These are phyloP conservation scores for Mesocricetus auratus DNA, from an alignment of 2,113 vertebrate genomes.

Conservation along the genomic window DNA sequence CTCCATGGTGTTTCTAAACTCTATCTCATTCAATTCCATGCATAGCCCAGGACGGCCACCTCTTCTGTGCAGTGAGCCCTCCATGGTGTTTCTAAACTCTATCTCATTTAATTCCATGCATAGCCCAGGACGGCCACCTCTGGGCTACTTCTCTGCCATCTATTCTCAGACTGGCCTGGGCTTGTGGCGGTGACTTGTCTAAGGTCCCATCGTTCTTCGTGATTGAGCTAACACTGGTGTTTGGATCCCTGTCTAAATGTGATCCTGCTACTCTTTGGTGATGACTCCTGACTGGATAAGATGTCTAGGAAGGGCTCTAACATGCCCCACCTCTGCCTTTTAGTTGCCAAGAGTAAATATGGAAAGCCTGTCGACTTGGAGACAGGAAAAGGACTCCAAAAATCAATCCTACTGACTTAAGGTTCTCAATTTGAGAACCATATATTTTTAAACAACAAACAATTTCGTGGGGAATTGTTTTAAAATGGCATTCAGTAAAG, in stretches of 20 bases:
- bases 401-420: neutral
- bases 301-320: neutral
- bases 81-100: rapidly evolving
- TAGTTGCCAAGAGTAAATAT: neutral
- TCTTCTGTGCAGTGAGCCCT: neutral
- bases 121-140: neutral
- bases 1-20: rapidly evolving
- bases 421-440: neutral
- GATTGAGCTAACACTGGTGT: neutral
- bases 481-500: neutral
- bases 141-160: neutral
- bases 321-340: neutral
- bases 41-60: no score
- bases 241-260: neutral
- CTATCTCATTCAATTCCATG: neutral
- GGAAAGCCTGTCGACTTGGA: neutral
- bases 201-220: neutral
- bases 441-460: neutral
- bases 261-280: neutral
- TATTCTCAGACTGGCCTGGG: neutral
- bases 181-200: neutral
- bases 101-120: neutral
- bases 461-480: neutral
- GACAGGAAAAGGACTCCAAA: neutral
- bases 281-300: neutral